Conservation (phyloP, 2,888 invertebrate genomes). For the Ophion slaviceki region DNA sequence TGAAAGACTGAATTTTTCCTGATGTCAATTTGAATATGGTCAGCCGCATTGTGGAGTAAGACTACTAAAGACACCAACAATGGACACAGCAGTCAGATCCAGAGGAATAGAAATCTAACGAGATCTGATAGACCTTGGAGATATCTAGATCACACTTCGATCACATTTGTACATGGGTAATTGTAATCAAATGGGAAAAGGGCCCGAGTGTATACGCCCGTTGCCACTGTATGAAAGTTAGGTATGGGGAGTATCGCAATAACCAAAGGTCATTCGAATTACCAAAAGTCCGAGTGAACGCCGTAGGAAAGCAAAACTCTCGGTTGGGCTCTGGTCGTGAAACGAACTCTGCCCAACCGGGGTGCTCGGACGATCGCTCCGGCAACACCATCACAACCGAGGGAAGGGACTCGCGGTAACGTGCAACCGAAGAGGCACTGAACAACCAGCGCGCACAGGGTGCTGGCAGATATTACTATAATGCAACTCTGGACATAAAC, state of each 20-base stretch:
- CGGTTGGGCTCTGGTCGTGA: slow-evolving; percentile 53
- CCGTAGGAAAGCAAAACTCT: slow-evolving; percentile 64
- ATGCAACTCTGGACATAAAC: slow-evolving; percentile 83
- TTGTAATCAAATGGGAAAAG: slow-evolving; percentile 6
- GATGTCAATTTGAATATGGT: too few species aligned
- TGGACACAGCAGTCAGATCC: too few species aligned
- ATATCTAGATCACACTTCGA: not conserved
- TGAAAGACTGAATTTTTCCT: too few species aligned
- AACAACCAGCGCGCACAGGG: slow-evolving; percentile 77
- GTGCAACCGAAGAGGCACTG: slow-evolving; percentile 71
- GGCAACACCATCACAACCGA: slow-evolving; percentile 24
- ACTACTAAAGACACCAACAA: too few species aligned
- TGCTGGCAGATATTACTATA: slow-evolving; percentile 82
- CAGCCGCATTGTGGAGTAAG: too few species aligned
- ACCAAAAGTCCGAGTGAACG: slow-evolving; percentile 61
- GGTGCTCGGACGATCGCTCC: slow-evolving; percentile 28
- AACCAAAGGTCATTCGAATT: slow-evolving; percentile 60
- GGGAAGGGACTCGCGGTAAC: slow-evolving; percentile 51
- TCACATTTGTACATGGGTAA: slow-evolving; percentile 15
- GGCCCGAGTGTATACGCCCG: not conserved
- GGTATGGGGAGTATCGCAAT: slow-evolving; percentile 41
- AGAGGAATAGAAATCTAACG: too few species aligned
- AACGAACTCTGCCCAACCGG: slow-evolving; percentile 30
- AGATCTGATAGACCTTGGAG: too few species aligned
- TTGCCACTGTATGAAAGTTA: not conserved